These are phyloP conservation scores for Plemyria rubiginata DNA, from an alignment of 2,888 invertebrate species.

Conservation along the genomic window DNA sequence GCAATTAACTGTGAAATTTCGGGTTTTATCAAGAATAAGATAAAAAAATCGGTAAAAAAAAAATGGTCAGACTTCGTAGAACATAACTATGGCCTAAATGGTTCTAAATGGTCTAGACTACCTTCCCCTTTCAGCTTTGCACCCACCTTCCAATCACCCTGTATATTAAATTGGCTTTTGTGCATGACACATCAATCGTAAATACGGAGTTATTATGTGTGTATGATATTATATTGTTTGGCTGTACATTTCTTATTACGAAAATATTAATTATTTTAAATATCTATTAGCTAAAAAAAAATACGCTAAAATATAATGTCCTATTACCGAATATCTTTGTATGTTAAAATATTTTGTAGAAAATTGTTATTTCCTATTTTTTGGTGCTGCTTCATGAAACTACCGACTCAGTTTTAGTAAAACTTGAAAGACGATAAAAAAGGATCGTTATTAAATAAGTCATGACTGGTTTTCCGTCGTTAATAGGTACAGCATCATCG, in stretches of 20 bases:
- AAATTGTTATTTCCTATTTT: constrained; percentile 18
- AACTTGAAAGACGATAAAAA: neutral
- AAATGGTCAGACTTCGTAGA: no score
- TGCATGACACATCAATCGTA: constrained; percentile 22
- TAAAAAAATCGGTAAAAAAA: no score
- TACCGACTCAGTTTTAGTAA: neutral
- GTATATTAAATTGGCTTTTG: constrained; percentile 28
- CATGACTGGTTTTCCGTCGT: neutral
- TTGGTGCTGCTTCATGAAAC: constrained; percentile 22
- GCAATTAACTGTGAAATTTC: no score
- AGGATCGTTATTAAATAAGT: neutral
- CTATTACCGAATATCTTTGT: constrained; percentile 13
- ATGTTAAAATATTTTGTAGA: constrained; percentile 21
- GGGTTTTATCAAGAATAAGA: no score
- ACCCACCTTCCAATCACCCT: no score
- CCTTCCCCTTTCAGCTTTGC: no score
- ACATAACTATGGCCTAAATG: no score
- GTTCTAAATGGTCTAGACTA: no score
- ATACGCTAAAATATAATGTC: neutral
- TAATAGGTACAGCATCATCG: constrained; percentile 2
- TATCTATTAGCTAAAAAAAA: constrained; percentile 9
- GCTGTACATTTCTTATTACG: constrained; percentile 35
- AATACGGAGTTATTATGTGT: constrained; percentile 23
- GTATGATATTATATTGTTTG: constrained; percentile 25
- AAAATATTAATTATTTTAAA: constrained; percentile 20